phyloP scores from a whole-genome alignment of 2,888 invertebrate genomes.

The Synergus umbraculus region DNA sequence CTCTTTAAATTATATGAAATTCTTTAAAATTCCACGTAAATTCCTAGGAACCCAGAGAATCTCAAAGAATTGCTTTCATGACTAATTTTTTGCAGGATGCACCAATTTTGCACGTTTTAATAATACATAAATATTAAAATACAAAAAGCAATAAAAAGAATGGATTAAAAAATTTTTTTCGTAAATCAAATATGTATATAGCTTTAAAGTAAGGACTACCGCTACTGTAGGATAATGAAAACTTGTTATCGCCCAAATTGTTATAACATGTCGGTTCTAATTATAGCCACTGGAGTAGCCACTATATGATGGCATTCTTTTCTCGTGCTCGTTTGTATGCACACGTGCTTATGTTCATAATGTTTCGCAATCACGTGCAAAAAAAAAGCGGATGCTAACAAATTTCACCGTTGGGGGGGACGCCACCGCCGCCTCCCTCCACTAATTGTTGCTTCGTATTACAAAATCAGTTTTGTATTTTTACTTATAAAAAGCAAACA shows the following conservation, averaged over 20 bases:
- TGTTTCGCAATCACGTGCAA: conserved; percentile 50
- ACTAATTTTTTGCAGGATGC: too few relatives aligned
- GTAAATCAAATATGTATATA: neutral
- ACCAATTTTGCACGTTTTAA: too few relatives aligned
- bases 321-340: conserved; percentile 29
- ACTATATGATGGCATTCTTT: conserved; percentile 47
- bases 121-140: too few relatives aligned
- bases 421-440: neutral
- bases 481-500: neutral
- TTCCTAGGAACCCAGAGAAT: too few relatives aligned
- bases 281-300: conserved; percentile 44
- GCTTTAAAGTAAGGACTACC: neutral
- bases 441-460: neutral
- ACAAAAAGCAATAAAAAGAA: too few relatives aligned
- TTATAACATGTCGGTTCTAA: conserved; percentile 50
- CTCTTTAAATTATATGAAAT: too few relatives aligned
- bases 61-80: too few relatives aligned
- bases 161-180: neutral
- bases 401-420: conserved; percentile 6
- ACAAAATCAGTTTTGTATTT: neutral
- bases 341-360: conserved; percentile 40
- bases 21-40: too few relatives aligned
- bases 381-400: conserved; percentile 47
- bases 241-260: conserved; percentile 58
- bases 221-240: conserved; percentile 25